Conservation (phyloP, 1,140 invertebrate species). For the Lethocerus indicus region DNA sequence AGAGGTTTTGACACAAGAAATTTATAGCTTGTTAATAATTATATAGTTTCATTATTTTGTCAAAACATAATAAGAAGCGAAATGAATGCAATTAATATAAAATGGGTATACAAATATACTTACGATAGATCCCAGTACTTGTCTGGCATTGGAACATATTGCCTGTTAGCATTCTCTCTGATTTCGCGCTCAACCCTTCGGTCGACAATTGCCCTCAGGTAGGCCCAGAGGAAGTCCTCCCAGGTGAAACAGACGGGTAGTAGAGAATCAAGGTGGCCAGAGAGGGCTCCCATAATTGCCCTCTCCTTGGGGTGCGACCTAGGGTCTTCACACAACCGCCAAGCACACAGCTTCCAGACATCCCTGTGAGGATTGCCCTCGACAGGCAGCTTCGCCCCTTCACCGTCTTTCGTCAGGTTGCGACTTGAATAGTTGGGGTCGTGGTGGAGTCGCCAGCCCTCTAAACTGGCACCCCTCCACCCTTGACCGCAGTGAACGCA, state of each 20-base stretch:
- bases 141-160: conserved; percentile 42
- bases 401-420: too few species aligned
- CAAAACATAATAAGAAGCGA: conserved; percentile 5
- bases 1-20: too few species aligned
- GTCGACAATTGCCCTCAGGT: conserved; percentile 67
- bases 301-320: conserved; percentile 25
- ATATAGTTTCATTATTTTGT: too few species aligned
- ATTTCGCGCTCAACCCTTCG: conserved; percentile 63
- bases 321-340: conserved; percentile 45
- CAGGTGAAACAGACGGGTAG: conserved; percentile 55
- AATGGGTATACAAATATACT: conserved; percentile 15
- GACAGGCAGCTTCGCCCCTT: conserved; percentile 30
- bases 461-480: conserved; percentile 74
- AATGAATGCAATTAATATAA: neutral
- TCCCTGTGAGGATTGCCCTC: conserved; percentile 68
- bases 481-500: conserved; percentile 72
- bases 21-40: too few species aligned
- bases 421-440: conserved; percentile 56
- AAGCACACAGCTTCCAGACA: conserved; percentile 77
- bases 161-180: conserved; percentile 33
- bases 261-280: conserved; percentile 62
- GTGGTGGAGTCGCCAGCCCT: conserved; percentile 75
- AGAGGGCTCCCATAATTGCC: conserved; percentile 57
- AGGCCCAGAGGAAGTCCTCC: conserved; percentile 84
- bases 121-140: conserved; percentile 63